A percentile compares a stretch with the other conserved stretches of the same genome.
Evolutionary conservation across 2,797 vertebrate species (phyloP).

Genomic region (Glyptemys insculpta): DNA sequence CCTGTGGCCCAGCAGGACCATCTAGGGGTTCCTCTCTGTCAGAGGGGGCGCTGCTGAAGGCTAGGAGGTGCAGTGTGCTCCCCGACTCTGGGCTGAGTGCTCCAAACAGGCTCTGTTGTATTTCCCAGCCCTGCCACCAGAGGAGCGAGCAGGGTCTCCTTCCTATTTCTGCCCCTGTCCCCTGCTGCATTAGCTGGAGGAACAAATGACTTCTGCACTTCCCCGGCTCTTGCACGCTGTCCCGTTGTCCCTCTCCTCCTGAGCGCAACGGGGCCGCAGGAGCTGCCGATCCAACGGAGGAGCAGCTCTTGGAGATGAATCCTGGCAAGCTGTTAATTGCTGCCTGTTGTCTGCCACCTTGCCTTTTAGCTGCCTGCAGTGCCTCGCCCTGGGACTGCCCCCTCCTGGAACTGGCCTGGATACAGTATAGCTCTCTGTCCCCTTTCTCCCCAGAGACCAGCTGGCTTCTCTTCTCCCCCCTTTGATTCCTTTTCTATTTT

Average conservation of each 20-base stretch:
- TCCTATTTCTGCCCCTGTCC: not conserved
- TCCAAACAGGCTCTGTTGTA: not conserved
- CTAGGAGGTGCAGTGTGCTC: not conserved
- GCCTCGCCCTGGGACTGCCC: not conserved
- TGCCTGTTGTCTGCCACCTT: not conserved
- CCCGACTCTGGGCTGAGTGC: not conserved
- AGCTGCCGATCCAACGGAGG: too few relatives aligned
- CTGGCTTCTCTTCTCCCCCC: not conserved
- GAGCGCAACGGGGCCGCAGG: too few relatives aligned
- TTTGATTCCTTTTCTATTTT: not conserved
- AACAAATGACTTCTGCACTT: not conserved
- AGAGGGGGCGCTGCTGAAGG: not conserved
- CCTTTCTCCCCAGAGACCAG: not conserved
- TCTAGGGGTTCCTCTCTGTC: not conserved
- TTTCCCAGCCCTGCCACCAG: not conserved
- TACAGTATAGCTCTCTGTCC: not conserved
- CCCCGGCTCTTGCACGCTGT: not conserved
- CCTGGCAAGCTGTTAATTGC: not conserved
- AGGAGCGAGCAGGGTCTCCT: not conserved
- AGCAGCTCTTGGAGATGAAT: too few relatives aligned
- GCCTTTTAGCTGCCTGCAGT: constrained; percentile 25
- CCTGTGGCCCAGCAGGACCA: not conserved
- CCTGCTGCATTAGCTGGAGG: not conserved
- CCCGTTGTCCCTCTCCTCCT: not conserved
- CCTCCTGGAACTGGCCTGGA: not conserved